Conservation (phyloP, 1,140 invertebrate species). For the Brachionus koreanus region DNA sequence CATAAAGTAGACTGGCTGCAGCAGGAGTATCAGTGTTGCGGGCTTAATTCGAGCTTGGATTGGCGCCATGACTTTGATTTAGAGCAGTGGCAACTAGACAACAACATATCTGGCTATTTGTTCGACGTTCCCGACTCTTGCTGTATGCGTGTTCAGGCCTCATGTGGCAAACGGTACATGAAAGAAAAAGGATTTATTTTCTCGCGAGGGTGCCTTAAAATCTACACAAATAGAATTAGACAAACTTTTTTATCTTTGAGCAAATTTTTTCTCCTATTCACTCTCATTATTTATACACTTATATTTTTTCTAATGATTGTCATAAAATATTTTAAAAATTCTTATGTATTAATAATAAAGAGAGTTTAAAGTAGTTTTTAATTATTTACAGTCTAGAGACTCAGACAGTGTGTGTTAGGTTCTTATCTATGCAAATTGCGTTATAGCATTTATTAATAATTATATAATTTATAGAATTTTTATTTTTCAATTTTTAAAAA, state of each 20-base stretch:
- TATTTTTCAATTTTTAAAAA: too few species aligned
- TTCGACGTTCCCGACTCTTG: constrained; percentile 23
- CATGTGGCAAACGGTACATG: constrained; percentile 5
- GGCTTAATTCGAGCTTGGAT: neutral
- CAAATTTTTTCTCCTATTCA: constrained; percentile 7
- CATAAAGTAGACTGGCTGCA: constrained; percentile 8
- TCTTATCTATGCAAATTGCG: too few species aligned
- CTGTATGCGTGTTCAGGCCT: neutral
- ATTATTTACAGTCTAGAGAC: too few species aligned
- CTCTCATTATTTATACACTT: neutral
- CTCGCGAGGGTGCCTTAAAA: neutral
- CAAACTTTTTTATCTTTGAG: constrained; percentile 15
- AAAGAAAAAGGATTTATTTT: neutral
- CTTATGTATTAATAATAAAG: constrained; percentile 32
- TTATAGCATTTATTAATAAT: too few species aligned
- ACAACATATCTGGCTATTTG: neutral
- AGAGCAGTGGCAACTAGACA: neutral
- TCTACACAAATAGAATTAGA: neutral
- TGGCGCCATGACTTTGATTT: neutral
- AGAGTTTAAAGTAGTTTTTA: constrained; percentile 8
- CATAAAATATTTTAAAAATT: constrained; percentile 34
- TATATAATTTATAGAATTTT: too few species aligned
- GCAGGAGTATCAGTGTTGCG: neutral
- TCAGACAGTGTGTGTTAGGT: too few species aligned
- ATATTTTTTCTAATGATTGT: neutral